Evolutionary conservation across 2,113 vertebrate species (phyloP), one percentile per base, ranked within the genome.

Genomic region (Pseudois nayaur): DNA sequence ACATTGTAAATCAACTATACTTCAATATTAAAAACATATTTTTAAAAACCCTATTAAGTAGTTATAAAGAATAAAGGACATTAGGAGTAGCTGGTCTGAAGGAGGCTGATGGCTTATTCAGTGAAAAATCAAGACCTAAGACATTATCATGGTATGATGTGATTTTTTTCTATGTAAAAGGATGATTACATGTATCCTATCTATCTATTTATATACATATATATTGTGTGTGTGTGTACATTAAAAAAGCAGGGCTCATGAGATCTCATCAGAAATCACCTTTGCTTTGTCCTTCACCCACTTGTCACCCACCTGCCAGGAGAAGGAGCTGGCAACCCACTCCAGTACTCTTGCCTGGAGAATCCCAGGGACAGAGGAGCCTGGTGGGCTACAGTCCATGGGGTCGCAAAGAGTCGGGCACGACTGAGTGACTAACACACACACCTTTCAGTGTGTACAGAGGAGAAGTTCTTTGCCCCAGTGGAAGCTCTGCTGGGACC

Each of bases 21-120:
- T 14, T 54, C 50, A n/a, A 14, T 33, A 4, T 54, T 4, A 54
- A n/a, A 82, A 82, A 14, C 54, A 52, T n/a, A 14, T 54, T n/a
- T 1, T 23, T 23, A 1, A 33, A 45, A 82, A n/a, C 2, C 3
- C 29, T 7, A 2, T 14, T 9, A 62, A 25, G 19, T 31, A 23
- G 27, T 79, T 25, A 29, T 4, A n/a, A 45, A 31, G 21, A 23
- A 21, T 21, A 43, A 71, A 59, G 31, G n/a, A 33, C 25, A 76
- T 17, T 40, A 5, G 2, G 50, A 62, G 43, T 36, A n/a, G 55
- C 33, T 3, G n/a, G 29, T 36, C 29, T 60, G 6, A 91, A 76
- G 40, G 62, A 78, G n/a, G 16, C 15, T 25, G 40, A 17, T 88
- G 60, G 31, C 33, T 60, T 59, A 21, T 17, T 23, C 86, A 7